Percentiles rank a stretch among this genome's conserved stretches.
Evolutionary conservation across 2,113 vertebrate species (phyloP).

Genomic region (Sturnus vulgaris): DNA sequence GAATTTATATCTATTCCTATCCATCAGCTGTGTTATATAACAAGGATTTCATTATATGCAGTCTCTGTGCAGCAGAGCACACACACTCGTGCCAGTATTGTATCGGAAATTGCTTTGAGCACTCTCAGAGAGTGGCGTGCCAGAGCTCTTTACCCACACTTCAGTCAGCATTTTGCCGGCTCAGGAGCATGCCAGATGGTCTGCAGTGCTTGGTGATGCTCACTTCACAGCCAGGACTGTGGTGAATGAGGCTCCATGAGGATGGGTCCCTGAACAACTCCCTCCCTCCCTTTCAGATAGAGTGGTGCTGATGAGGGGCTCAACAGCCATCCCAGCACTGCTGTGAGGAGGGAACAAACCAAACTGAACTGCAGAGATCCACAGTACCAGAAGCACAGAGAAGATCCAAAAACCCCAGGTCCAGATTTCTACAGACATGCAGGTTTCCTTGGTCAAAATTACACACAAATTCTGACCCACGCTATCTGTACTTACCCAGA

Average conservation of each 20-base stretch:
- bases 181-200: not conserved
- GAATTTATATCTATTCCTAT: not conserved
- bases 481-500: not conserved
- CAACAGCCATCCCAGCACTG: rapidly evolving
- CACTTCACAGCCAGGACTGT: not conserved
- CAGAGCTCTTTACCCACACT: not conserved
- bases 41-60: not conserved
- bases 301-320: not conserved
- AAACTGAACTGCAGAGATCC: not conserved
- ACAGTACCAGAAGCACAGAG: not conserved
- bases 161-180: not conserved
- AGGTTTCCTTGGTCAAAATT: not conserved
- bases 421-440: not conserved
- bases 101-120: rapidly evolving
- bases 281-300: not conserved
- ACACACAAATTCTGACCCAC: not conserved
- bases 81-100: rapidly evolving
- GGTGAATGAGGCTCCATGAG: not conserved
- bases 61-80: not conserved
- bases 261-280: not conserved
- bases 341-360: not conserved
- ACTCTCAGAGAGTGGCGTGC: not conserved
- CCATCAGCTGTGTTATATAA: not conserved
- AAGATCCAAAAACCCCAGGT: not conserved
- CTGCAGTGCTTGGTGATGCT: not conserved